A percentile compares a stretch with the other conserved stretches of the same genome.
phyloP scores from a whole-genome alignment of 2,888 invertebrate species.

The Caenorhabditis japonica region DNA sequence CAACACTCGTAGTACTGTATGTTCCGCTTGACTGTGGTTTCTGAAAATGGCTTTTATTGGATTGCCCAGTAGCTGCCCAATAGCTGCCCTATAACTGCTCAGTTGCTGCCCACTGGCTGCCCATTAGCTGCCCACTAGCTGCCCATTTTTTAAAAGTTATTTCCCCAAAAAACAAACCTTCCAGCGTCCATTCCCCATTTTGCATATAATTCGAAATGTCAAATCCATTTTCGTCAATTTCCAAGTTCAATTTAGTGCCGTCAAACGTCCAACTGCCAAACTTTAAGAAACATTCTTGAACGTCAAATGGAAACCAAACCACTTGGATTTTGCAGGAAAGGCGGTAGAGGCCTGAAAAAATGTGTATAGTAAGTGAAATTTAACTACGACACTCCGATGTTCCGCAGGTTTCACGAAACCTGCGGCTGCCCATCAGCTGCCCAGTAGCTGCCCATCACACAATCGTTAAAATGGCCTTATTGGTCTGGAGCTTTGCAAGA shows the following conservation, averaged over 20 bases:
- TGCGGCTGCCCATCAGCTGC: no score
- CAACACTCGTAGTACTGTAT: conserved; percentile 67
- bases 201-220: conserved; percentile 67
- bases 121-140: no score
- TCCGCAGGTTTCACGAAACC: no score
- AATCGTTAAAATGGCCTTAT: no score
- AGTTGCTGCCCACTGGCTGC: no score
- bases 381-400: no score
- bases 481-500: no score
- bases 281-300: conserved; percentile 81
- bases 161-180: conserved; percentile 34
- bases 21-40: conserved; percentile 51
- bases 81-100: no score
- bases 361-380: no score
- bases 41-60: conserved; percentile 28
- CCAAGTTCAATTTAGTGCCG: conserved; percentile 67
- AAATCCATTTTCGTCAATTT: conserved; percentile 68
- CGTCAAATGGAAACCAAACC: conserved; percentile 99
- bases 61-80: no score
- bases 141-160: no score
- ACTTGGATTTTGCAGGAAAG: conserved; percentile 92
- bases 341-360: conserved; percentile 78
- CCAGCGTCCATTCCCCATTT: conserved; percentile 68
- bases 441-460: no score
- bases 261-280: conserved; percentile 74